Conservation (phyloP, 1,140 invertebrate genomes). For the Reticulitermes speratus region DNA sequence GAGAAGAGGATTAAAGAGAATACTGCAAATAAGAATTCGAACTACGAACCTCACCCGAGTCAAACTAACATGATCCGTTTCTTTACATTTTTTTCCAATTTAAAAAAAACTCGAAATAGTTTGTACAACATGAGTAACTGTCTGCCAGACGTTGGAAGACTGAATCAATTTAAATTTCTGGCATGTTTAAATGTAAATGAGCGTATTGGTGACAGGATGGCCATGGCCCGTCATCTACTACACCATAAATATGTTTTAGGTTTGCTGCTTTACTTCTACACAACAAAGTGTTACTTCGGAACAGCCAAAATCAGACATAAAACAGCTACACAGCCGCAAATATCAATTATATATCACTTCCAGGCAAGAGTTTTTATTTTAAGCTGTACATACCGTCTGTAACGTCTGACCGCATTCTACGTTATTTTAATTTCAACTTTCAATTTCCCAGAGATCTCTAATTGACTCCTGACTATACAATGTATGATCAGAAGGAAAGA, state of each 20-base stretch:
- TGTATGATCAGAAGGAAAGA: not conserved
- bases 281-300: not conserved
- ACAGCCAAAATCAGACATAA: not conserved
- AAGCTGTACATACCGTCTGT: not conserved
- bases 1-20: too few species aligned
- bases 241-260: not conserved
- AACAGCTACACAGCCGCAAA: not conserved
- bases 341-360: not conserved
- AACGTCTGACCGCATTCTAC: not conserved
- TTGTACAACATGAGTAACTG: not conserved
- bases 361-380: too few species aligned
- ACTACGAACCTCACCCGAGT: too few species aligned
- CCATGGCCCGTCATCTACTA: not conserved
- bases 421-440: not conserved
- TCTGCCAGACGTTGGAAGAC: not conserved
- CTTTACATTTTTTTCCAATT: too few species aligned
- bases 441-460: slow-evolving; percentile 15
- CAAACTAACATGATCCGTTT: too few species aligned
- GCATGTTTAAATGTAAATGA: not conserved
- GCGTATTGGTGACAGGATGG: too few species aligned
- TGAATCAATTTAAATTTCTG: not conserved
- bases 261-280: not conserved
- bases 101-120: not conserved
- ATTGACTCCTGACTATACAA: slow-evolving; percentile 3
- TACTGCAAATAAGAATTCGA: too few species aligned